A percentile compares a stretch with the other conserved stretches of the same genome.
These are phyloP conservation scores for Mesoclemmys tuberculata DNA, from an alignment of 2,113 vertebrate genomes.

Conservation along the genomic window DNA sequence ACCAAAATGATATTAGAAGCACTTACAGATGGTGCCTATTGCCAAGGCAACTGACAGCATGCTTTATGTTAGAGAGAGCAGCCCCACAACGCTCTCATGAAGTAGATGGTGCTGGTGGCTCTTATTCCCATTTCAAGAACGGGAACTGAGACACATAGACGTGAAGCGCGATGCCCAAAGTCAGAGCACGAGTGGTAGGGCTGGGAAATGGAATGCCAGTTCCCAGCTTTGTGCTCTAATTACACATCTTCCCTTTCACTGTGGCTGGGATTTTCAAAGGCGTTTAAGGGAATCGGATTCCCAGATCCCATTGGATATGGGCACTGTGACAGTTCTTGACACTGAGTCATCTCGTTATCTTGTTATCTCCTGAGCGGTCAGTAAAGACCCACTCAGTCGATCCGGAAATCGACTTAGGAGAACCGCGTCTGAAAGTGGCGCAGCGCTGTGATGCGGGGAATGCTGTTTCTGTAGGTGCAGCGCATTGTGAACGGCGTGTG, in stretches of 20 bases:
- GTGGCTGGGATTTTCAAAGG: background rate
- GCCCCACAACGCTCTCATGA: background rate
- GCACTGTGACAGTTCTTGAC: background rate
- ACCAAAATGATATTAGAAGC: background rate
- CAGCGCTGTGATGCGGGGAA: too few species aligned
- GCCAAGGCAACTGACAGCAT: background rate
- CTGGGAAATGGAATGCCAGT: background rate
- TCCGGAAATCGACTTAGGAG: too few species aligned
- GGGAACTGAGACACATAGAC: background rate
- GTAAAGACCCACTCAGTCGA: too few species aligned
- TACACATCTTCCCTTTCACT: background rate
- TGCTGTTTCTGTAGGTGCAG: too few species aligned
- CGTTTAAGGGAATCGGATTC: background rate
- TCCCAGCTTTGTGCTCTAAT: background rate
- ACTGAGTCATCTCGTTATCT: background rate
- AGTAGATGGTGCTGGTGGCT: background rate
- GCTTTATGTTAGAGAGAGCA: background rate
- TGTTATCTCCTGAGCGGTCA: too few species aligned
- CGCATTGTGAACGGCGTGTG: too few species aligned
- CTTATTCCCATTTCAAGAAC: background rate
- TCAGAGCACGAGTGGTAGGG: background rate
- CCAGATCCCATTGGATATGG: background rate
- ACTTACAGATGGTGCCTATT: slow-evolving; percentile 25
- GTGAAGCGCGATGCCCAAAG: background rate
- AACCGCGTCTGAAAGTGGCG: too few species aligned